Conservation (phyloP, 2,113 vertebrate species). For the Steatornis caripensis region DNA sequence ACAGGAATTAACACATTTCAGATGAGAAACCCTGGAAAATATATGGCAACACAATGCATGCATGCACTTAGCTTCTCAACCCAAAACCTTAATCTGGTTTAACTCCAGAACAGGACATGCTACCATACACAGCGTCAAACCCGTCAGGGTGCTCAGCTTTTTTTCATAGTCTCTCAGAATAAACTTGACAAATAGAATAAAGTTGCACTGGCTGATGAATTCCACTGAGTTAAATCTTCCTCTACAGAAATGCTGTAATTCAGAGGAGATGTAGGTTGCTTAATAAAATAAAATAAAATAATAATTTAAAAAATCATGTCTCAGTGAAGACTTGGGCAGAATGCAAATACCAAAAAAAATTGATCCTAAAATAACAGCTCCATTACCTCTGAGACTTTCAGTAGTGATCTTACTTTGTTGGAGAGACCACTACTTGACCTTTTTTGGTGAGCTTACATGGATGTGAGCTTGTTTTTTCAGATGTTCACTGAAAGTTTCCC, state of each 20-base stretch:
- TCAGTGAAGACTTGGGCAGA: background rate
- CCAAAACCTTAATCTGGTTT: background rate
- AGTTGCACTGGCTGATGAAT: background rate
- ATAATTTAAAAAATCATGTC: no score
- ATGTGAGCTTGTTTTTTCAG: background rate
- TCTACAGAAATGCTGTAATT: background rate
- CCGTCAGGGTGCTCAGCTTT: background rate
- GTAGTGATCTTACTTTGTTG: background rate
- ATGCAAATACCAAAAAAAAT: background rate
- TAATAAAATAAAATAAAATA: background rate
- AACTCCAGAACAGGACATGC: background rate
- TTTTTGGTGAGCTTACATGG: background rate
- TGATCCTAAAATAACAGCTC: background rate
- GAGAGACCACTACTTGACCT: background rate
- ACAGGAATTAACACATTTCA: background rate
- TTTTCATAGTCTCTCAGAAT: background rate
- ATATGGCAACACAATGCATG: background rate
- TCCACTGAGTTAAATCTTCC: background rate
- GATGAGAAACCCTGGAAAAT: background rate
- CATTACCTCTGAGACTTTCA: background rate
- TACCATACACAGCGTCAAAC: background rate
- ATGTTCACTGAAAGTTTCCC: background rate
- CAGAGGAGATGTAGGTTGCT: background rate
- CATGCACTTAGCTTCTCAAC: background rate
- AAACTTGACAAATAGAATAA: background rate